A percentile compares a stretch with the other conserved stretches of the same genome.
Evolutionary conservation across 2,888 invertebrate species (phyloP).

Genomic region (Rhamnusium bicolor): DNA sequence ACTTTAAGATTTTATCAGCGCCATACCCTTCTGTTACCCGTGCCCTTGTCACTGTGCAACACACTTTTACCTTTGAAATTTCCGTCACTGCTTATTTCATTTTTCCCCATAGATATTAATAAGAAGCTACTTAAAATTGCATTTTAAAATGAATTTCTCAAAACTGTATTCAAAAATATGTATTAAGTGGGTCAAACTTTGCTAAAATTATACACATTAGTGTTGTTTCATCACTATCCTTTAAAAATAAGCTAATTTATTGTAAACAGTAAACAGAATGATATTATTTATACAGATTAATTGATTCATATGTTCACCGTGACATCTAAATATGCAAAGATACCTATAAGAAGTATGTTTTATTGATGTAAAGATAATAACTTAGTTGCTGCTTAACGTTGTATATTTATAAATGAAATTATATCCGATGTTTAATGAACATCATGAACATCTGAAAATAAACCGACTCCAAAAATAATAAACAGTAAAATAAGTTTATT

Average conservation of each 20-base stretch:
- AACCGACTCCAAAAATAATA: conserved; percentile 34
- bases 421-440: conserved; percentile 34
- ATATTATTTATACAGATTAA: not conserved
- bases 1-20: too few species aligned
- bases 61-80: too few species aligned
- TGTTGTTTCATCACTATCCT: too few species aligned
- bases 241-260: not conserved
- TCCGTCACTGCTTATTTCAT: too few species aligned
- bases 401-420: conserved; percentile 31
- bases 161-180: too few species aligned
- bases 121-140: too few species aligned
- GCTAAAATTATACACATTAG: too few species aligned
- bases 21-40: too few species aligned
- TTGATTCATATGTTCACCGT: not conserved
- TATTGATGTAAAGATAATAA: conserved; percentile 13
- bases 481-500: conserved; percentile 27
- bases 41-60: too few species aligned
- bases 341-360: conserved; percentile 7
- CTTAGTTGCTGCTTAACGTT: conserved; percentile 5
- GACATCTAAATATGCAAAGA: not conserved
- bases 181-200: too few species aligned
- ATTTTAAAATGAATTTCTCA: too few species aligned
- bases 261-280: not conserved
- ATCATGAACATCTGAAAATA: conserved; percentile 29
- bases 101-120: too few species aligned